These are phyloP conservation scores for Sinocyclocheilus grahami DNA, from an alignment of 2,113 vertebrate species.

Conservation along the genomic window DNA sequence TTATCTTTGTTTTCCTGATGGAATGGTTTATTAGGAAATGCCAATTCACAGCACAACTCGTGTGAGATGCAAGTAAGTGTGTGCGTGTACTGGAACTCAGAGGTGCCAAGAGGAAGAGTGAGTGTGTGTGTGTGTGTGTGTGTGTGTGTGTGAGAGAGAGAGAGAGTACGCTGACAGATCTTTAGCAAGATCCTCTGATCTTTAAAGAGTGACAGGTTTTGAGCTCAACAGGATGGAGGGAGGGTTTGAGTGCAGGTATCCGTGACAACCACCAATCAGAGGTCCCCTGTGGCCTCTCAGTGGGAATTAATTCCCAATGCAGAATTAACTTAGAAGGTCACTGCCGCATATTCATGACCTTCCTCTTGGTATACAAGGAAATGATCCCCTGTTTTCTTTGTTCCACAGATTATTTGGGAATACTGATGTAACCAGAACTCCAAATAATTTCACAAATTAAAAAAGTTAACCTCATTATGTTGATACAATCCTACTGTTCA, in stretches of 20 bases:
- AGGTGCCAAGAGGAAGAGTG: slow-evolving; percentile 5
- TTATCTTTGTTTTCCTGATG: background rate
- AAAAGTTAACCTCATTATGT: background rate
- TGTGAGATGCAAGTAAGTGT: background rate
- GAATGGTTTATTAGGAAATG: background rate
- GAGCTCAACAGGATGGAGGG: slow-evolving; percentile 17
- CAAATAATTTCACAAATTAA: background rate
- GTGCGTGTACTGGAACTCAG: background rate
- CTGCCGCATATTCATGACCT: slow-evolving; percentile 8
- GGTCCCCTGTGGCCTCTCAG: background rate
- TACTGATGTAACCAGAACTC: background rate
- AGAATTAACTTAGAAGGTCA: slow-evolving; percentile 26
- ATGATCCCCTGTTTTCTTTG: background rate
- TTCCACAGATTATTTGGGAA: background rate
- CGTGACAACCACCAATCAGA: slow-evolving; percentile 47
- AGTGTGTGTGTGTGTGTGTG: background rate
- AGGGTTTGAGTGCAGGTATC: slow-evolving; percentile 29
- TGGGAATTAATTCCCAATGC: slow-evolving; percentile 19
- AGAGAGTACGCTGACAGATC: background rate
- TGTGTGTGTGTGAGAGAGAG: too few relatives aligned
- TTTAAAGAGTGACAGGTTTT: slow-evolving; percentile 38
- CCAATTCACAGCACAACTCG: background rate
- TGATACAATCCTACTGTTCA: background rate
- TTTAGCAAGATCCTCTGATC: slow-evolving; percentile 20
- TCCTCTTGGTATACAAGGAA: background rate